These are phyloP conservation scores for Temnothorax longispinosus DNA, from an alignment of 1,140 invertebrate genomes.

Conservation along the genomic window DNA sequence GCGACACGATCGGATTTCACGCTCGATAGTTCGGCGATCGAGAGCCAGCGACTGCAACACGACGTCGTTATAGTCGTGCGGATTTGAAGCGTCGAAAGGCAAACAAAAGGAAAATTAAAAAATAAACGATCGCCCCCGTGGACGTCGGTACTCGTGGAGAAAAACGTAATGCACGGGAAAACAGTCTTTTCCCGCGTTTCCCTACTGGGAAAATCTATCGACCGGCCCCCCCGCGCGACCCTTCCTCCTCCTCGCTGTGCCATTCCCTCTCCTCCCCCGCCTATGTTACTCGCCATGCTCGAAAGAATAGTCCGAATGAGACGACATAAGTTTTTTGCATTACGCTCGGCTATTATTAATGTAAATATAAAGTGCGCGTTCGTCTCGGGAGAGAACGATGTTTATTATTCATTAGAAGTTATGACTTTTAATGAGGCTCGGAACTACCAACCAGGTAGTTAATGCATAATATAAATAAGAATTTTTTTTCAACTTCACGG, in stretches of 20 bases:
- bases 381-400: slow-evolving; percentile 58
- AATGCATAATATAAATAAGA: slow-evolving; percentile 64
- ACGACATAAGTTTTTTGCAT: slow-evolving; percentile 61
- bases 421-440: slow-evolving; percentile 61
- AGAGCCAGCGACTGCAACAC: slow-evolving; percentile 47
- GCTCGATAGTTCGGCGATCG: slow-evolving; percentile 61
- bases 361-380: slow-evolving; percentile 63
- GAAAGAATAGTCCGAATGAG: slow-evolving; percentile 58
- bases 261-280: neutral
- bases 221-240: neutral
- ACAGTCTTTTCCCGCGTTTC: slow-evolving; percentile 57
- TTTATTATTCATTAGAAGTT: slow-evolving; percentile 64
- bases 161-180: slow-evolving; percentile 60
- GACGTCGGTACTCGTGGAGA: slow-evolving; percentile 25
- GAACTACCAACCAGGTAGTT: slow-evolving; percentile 62
- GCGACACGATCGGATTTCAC: slow-evolving; percentile 62
- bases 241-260: neutral
- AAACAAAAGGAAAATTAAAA: slow-evolving; percentile 63
- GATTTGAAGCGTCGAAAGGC: slow-evolving; percentile 61
- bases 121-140: slow-evolving; percentile 54
- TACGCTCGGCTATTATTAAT: slow-evolving; percentile 60
- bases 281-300: slow-evolving; percentile 4
- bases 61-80: slow-evolving; percentile 58
- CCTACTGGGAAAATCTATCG: slow-evolving; percentile 50
- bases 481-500: slow-evolving; percentile 65